These are phyloP conservation scores for Lasioglossum lativentre DNA, from an alignment of 2,888 invertebrate species.

Conservation along the genomic window DNA sequence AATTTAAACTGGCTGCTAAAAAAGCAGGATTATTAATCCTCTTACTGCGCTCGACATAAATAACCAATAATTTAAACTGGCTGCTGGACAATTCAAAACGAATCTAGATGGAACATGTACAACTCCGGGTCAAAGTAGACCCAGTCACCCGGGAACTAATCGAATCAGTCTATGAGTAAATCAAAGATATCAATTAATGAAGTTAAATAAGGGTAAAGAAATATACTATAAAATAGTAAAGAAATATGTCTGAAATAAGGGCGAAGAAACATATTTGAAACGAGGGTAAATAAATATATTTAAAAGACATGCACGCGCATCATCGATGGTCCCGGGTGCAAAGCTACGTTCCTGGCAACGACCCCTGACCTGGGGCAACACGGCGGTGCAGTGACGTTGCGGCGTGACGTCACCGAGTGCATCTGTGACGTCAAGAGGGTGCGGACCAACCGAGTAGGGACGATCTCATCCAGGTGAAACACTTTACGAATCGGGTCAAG, in stretches of 20 bases:
- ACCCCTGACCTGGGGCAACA: slow-evolving; percentile 83
- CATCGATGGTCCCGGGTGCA: slow-evolving; percentile 47
- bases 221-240: neutral
- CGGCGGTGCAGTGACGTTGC: slow-evolving; percentile 84
- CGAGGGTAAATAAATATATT: neutral
- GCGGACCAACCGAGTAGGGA: slow-evolving; percentile 76
- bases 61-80: neutral
- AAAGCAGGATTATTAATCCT: neutral
- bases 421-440: slow-evolving; percentile 84
- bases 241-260: neutral
- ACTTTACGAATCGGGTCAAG: slow-evolving; percentile 70
- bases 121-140: neutral
- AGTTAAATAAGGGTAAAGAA: neutral
- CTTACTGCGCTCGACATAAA: neutral
- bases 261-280: neutral
- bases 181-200: neutral
- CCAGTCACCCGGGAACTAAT: neutral
- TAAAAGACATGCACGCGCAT: slow-evolving; percentile 42
- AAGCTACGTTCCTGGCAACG: slow-evolving; percentile 70
- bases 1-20: neutral
- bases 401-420: slow-evolving; percentile 85
- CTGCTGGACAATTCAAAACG: neutral
- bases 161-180: neutral
- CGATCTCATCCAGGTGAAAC: slow-evolving; percentile 72
- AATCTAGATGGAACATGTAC: neutral